Conservation (phyloP, 2,113 vertebrate species). For the Acanthochromis polyacanthus region DNA sequence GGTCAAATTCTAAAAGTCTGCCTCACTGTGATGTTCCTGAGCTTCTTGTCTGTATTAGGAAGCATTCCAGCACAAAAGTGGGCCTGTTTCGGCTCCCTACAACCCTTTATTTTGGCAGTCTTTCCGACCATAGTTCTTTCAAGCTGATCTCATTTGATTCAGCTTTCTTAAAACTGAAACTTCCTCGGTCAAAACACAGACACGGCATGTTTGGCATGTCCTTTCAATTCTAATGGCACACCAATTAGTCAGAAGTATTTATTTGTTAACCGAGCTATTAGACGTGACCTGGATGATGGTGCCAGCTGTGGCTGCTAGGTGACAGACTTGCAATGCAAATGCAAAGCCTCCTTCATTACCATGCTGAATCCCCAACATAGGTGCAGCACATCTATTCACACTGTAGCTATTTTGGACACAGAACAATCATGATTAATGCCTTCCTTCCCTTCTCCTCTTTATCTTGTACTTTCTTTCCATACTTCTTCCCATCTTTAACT, state of each 20-base stretch:
- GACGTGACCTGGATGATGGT: not conserved
- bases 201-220: conserved; percentile 5
- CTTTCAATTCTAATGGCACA: conserved; percentile 7
- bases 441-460: not conserved
- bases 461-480: not conserved
- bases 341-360: not conserved
- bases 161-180: not conserved
- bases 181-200: not conserved
- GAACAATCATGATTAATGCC: not conserved
- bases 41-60: no score
- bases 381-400: not conserved
- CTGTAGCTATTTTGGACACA: not conserved
- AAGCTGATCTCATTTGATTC: not conserved
- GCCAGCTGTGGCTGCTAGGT: conserved; percentile 10
- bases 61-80: no score
- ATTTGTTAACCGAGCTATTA: conserved; percentile 5
- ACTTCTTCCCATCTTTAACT: not conserved
- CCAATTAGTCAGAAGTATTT: not conserved
- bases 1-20: no score
- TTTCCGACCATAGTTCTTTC: not conserved
- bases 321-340: not conserved
- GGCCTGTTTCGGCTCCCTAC: no score
- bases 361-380: not conserved
- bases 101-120: not conserved
- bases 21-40: no score